Conservation (phyloP, 92 coral and sea anemone genomes). For the Bergia puertoricense region DNA sequence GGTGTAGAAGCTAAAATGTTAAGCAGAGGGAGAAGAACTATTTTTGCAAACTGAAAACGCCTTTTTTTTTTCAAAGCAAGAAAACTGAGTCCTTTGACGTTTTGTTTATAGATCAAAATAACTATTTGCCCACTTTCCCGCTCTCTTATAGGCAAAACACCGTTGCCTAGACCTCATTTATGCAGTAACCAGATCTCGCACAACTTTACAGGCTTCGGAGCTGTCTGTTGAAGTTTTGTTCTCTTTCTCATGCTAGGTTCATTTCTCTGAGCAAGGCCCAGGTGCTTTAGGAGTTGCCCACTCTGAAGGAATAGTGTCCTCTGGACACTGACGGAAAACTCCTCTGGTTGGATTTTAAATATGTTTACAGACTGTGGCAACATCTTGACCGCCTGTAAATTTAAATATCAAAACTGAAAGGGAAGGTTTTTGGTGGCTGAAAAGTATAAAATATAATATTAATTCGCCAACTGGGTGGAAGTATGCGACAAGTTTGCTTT, state of each 20-base stretch:
- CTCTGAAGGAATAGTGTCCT: constrained; percentile 71
- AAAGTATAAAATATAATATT: constrained; percentile 6
- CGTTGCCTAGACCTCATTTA: not conserved
- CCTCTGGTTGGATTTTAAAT: not conserved
- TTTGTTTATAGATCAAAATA: not conserved
- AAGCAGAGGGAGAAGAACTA: not conserved
- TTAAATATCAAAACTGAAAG: not conserved
- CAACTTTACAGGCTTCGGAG: not conserved
- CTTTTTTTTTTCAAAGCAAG: not conserved
- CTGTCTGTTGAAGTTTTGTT: constrained; percentile 14
- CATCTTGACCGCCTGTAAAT: constrained; percentile 24
- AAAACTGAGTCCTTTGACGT: not conserved
- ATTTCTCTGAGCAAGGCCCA: constrained; percentile 87
- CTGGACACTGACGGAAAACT: constrained; percentile 45
- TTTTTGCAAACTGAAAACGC: not conserved
- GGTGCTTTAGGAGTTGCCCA: constrained; percentile 62
- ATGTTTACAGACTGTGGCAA: not conserved
- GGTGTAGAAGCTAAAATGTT: not conserved
- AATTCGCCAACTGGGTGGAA: constrained; percentile 11
- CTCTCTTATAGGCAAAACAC: not conserved
- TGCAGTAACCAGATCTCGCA: not conserved
- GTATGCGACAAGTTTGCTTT: not conserved
- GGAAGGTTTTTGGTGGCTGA: not conserved
- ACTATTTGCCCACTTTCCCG: not conserved
- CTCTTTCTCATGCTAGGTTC: constrained; percentile 64